Evolutionary conservation across 2,797 vertebrate species (phyloP), one percentile per base, ranked within the genome.

Genomic region (Orestias chungarensis): DNA sequence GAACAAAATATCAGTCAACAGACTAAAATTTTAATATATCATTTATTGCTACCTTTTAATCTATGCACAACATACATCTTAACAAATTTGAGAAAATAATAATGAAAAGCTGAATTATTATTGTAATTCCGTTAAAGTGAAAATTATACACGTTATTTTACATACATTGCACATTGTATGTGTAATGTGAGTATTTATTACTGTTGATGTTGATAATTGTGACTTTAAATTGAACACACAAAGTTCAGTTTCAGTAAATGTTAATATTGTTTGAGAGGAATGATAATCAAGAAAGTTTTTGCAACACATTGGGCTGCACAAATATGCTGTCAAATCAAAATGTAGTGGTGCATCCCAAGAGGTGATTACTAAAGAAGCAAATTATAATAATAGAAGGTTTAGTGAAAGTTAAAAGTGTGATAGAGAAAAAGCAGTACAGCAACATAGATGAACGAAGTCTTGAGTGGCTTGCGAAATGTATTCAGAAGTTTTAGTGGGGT

Each of bases 1-100:
- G 68, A 82, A 52, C 68, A 80, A 44, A 83, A 80, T 86, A 82
- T 83, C 79, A 70, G 74, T 38, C 73, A 80, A 80, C 75, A 64
- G n/a, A 52, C 5, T 52, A 42, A 64, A 62, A 40, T 42, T 15
- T 15, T 40, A 62, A 42, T 42, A 40, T 7, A n/a, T 40, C 23
- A 62, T 62, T 62, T 42, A 25, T 3, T 14, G 42, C 3, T 3
- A 1, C 12, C 18, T 7, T 25, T 62, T n/a, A 64, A 25, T 40
- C 35, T 1, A 1, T 9, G 6, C 27, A 25, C n/a, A n/a, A 10
- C 2, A n/a, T 25, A 2, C 49, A 50, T 12, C 10, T 12, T 14
- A 5, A 7, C 14, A 52, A 12, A 52, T 27, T 52, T 23, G 5
- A 23, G 1, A 25, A 27, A 2, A 1, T 11, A 50, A 11, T 0